A percentile compares a stretch with the other conserved stretches of the same genome.
phyloP scores from a whole-genome alignment of 2,113 vertebrate genomes.

The Platanista minor region DNA sequence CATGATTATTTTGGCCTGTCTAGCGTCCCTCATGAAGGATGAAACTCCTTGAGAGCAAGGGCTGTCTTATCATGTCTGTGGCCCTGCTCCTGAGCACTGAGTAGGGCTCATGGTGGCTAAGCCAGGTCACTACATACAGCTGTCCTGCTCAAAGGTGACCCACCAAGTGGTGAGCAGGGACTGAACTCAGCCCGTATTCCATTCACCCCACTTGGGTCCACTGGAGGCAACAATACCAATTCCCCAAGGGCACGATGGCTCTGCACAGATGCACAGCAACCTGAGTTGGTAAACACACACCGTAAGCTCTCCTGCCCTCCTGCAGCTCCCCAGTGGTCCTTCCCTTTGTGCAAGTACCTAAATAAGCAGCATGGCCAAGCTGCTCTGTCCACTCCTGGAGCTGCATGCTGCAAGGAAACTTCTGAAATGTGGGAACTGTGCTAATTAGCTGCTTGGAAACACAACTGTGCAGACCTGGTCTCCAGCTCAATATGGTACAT shows the following conservation, averaged over 20 bases:
- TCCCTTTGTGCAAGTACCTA: background rate
- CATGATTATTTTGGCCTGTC: background rate
- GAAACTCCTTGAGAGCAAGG: background rate
- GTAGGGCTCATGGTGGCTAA: background rate
- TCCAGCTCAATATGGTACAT: background rate
- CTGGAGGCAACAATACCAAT: too few relatives aligned
- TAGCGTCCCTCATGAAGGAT: rapidly evolving
- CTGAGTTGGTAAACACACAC: background rate
- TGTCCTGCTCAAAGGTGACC: background rate
- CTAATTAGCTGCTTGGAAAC: background rate
- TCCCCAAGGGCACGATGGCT: background rate
- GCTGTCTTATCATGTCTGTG: background rate
- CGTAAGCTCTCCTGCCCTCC: background rate
- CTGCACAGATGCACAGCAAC: background rate
- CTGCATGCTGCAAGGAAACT: background rate
- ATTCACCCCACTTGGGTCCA: background rate
- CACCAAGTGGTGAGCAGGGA: too few relatives aligned
- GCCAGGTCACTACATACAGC: background rate
- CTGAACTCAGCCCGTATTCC: background rate
- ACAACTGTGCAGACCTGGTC: background rate
- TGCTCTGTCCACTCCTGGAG: background rate
- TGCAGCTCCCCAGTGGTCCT: background rate
- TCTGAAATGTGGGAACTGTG: background rate
- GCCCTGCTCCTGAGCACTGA: background rate
- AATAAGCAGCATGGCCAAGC: background rate